Evolutionary conservation across 2,797 vertebrate genomes (phyloP), one percentile per base, ranked within the genome.

Genomic region (Anguilla megastoma): DNA sequence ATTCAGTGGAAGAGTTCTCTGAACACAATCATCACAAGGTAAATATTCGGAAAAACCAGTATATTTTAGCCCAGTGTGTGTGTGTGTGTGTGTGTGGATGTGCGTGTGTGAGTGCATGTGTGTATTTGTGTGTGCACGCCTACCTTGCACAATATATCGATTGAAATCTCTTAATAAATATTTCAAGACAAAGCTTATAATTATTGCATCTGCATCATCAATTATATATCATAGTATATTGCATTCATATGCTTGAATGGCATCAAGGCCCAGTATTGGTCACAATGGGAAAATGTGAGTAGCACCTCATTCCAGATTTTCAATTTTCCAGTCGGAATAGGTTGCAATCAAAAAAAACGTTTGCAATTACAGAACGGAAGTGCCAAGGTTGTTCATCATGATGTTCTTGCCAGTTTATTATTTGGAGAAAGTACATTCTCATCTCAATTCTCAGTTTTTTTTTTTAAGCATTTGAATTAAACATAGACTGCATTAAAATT

Each of bases 401-500:
- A 79, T 24, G 21, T 21, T 76, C 69, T 86, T 30, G n/a, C 66
- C 63, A 74, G 6, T 86, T 74, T 36, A 52, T 86, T 50, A 86
- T 56, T 30, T 52, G 86, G 79, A 69, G 41, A 41, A 66, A 71
- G 85, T 48, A 66, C 33, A 41, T 45, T 41, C 33, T 45, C 2
- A 56, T 54, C 83, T n/a, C 48, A 48, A 56, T 33, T 74, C 33
- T 33, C 24, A 58, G 52, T 50, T 41, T 86, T 71, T 66, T 86
- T 58, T 66, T 86, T 58, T 16, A 52, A 71, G 33, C 21, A 24
- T 86, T 82, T 79, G 86, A 87, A 89, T 89, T 86, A 56, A 58
- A 30, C 12, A 45, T 87, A 21, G 87, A 86, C 63, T 87, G 82
- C 60, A 88, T 90, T 88, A 84, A 90, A 82, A 71, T 87, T 30